Base-by-base conservation (phyloP, 2,888 invertebrate species). In the Laothoe populi region DNA sequence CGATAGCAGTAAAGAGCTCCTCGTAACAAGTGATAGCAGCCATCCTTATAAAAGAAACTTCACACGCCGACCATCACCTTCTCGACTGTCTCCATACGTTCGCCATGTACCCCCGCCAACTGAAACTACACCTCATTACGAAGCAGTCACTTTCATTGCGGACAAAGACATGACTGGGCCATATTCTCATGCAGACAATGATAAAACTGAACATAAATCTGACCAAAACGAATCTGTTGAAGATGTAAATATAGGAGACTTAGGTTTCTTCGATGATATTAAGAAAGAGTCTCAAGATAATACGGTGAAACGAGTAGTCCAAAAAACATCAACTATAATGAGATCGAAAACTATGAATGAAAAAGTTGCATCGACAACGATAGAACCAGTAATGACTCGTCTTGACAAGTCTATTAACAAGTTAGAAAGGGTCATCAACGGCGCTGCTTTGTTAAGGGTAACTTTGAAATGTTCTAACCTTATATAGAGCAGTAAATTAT, bases 1-100 rank as follows among this genome's bases (percentile, higher is more conserved):
- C 59, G 94, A 94, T 48, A 94, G 93, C 81, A 94, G 94, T 75
- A 94, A 94, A 66, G 95, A 95, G 71, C 86, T 95, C 2, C 93
- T 95, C 65, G 90, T 94, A 79, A 95, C 94, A 13, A 94, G 94
- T 65, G 94, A 95, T 73, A 89, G 84, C 66, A 86, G 70, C 64
- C 87, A 87, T 65, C 82, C 77, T 3, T 74, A 85, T 24, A 86
- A 81, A 66, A 83, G 87, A 60, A 90, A 89, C 71, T 88, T 79
- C 70, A 90, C 90, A 0, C 78, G 90, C 0, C 82, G 88, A 0
- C 90, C 90, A 0, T 82, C 86, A 0, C 78, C 82, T 0, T 78
- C 88, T 5, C 81, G 92, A 1, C 78, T 92, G 0, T 79, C 80
- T 0, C 89, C 88, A 0, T 91, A 91, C 74, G 75, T 66, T 48